Evolutionary conservation across 2,113 vertebrate genomes (phyloP), one percentile per base, ranked within the genome.

Genomic region (Megaceryle maxima): DNA sequence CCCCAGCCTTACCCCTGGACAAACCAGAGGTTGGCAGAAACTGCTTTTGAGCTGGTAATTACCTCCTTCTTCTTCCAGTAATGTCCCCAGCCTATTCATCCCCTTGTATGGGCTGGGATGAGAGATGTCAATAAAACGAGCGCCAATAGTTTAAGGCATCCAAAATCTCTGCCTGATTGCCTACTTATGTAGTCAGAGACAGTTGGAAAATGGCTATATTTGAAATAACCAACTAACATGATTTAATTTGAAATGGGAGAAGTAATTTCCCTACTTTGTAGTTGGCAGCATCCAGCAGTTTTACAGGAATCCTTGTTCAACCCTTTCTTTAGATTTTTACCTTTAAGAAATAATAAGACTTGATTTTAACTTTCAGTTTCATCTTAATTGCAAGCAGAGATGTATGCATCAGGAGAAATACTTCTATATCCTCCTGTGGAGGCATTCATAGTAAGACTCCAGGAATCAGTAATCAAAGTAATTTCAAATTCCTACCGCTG

Each of bases 11-110:
- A 75, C 53, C 88, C 39, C 83, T 94, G 46, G 68, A 56, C 94
- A 95, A 88, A 94, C 46, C n/a, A 92, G 76, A 92, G 82, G 63
- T 46, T 94, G 85, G 79, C 88, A 96, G 73, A 97, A 94, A 90
- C 79, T 86, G 66, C 83, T 92, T 93, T 77, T 80, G 90, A 90
- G 83, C 60, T 94, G 79, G 56, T 93, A 81, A 88, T 88, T 93
- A 68, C 79, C 33, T 57, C 86, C 66, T 88, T 17, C 88, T 95
- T 94, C 48, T 79, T 94, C 64, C 53, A 93, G 64, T 92, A 83
- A 53, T 39, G 16, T 68, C 87, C 60, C 33, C 44, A 75, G 86
- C 46, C 53, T 96, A 7, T 72, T 93, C 41, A 72, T 81, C 46
- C 22, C 68, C 55, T 81, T 84, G 22, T 88, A 59, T 60, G 25